phyloP scores from a whole-genome alignment of 2,113 vertebrate genomes.

The Ophiodon elongatus region DNA sequence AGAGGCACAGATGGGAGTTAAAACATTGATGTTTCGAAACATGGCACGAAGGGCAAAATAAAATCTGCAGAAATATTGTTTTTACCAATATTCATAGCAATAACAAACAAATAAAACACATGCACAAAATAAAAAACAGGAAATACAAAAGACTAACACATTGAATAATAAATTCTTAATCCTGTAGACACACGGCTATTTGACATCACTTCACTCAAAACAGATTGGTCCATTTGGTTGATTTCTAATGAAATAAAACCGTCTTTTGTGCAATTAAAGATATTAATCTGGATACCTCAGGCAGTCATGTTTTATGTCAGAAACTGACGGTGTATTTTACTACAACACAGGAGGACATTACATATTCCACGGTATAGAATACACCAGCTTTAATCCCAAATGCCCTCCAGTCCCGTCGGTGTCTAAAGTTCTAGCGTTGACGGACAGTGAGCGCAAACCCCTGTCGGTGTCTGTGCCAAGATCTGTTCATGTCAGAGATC shows the following conservation, averaged over 20 bases:
- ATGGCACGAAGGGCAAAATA: not conserved
- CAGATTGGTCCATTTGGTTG: not conserved
- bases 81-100: not conserved
- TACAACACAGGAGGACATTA: not conserved
- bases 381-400: constrained; percentile 17
- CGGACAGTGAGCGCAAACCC: constrained; percentile 1
- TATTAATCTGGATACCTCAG: not conserved
- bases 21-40: not conserved
- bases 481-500: constrained; percentile 10
- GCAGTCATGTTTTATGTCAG: not conserved
- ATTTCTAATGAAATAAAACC: not conserved
- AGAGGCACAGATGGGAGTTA: not conserved
- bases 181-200: not conserved
- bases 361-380: not conserved
- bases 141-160: not conserved
- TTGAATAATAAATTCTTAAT: not conserved
- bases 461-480: constrained; percentile 17
- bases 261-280: not conserved
- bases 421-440: not conserved
- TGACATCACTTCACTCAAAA: not conserved
- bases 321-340: not conserved
- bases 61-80: not conserved
- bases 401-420: constrained; percentile 16
- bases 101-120: not conserved
- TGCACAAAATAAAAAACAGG: not conserved